These are phyloP conservation scores for Hydropsyche betteni DNA, from an alignment of 2,888 invertebrate genomes.

Conservation along the genomic window DNA sequence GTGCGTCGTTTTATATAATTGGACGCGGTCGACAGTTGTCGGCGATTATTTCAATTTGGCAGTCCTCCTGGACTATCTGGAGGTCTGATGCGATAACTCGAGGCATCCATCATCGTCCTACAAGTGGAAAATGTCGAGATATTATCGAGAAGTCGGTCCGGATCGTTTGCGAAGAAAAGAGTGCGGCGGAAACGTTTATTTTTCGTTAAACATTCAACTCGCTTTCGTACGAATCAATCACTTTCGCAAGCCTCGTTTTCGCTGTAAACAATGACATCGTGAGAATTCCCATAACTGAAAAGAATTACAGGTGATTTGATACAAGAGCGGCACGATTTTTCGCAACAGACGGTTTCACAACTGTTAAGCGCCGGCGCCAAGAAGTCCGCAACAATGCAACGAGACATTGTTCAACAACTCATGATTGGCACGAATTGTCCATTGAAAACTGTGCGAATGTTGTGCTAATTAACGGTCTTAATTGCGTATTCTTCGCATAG, in stretches of 20 bases:
- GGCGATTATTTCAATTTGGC: slow-evolving; percentile 13
- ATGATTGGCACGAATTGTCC: slow-evolving; percentile 36
- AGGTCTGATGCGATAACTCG: not conserved
- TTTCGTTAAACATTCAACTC: too few species aligned
- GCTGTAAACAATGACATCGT: too few species aligned
- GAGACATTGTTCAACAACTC: slow-evolving; percentile 16
- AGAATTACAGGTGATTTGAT: too few species aligned
- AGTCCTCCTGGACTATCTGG: not conserved
- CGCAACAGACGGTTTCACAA: not conserved
- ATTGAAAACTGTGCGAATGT: slow-evolving; percentile 30
- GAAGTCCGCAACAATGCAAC: slow-evolving; percentile 4
- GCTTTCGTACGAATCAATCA: too few species aligned
- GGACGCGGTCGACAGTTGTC: slow-evolving; percentile 8
- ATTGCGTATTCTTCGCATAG: slow-evolving; percentile 3
- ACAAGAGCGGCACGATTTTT: not conserved
- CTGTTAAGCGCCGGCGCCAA: slow-evolving; percentile 16
- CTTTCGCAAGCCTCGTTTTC: too few species aligned
- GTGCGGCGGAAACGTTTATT: too few species aligned
- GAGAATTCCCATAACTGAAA: too few species aligned
- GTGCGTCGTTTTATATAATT: not conserved
- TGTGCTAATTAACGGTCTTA: slow-evolving; percentile 21
- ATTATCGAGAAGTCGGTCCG: too few species aligned
- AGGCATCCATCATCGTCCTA: too few species aligned
- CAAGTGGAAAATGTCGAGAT: too few species aligned
- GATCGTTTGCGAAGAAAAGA: too few species aligned